Base-by-base conservation (phyloP, 1,140 invertebrate species). In the Trichonephila clavipes region DNA sequence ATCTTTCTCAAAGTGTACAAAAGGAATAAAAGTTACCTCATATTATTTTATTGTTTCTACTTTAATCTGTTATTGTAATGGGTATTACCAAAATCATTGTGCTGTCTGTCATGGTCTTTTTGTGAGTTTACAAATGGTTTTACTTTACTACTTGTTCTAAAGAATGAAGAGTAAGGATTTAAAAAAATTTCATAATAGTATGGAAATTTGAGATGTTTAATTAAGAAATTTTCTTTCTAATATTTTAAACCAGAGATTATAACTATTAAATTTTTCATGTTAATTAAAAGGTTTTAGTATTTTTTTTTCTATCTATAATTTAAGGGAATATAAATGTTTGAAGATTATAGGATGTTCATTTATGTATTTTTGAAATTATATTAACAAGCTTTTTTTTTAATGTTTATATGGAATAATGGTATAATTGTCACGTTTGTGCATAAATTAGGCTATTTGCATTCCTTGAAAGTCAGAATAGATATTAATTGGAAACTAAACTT, bases 1-100 rank as follows among this genome's bases (percentile, higher is more conserved):
- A 28, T 34, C 40, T 62, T 24, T 81, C 72, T 85, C 58, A 81
- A 81, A 44, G 81, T 93, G 92, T 93, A 88, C 85, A 93, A 93
- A 93, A 21, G 82, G 59, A 77, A 28, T 34, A 85, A 92, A 85
- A 51, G 44, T 85, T 92, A 93, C 92, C 66, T 93, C 77, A 72
- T 92, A 77, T 92, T 92, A 28, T 81, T 44, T 88, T 88, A 69
- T 81, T 93, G 86, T 93, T 88, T 81, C 16, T 77, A 87, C 85
- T 62, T 92, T 72, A 64, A 51, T 72, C 82, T 87, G 81, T 85
- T 92, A 34, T 85, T 85, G 81, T 40, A 66, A 85, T 21, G 51
- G 62, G 86, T 34, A 59, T 88, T 88, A 58, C 40, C 19, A 66
- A 88, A 88, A 88, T 40, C 19, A 66, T 64, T 88, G 62, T 40